These are phyloP conservation scores for Actias luna DNA, from an alignment of 2,888 invertebrate species.

Conservation along the genomic window DNA sequence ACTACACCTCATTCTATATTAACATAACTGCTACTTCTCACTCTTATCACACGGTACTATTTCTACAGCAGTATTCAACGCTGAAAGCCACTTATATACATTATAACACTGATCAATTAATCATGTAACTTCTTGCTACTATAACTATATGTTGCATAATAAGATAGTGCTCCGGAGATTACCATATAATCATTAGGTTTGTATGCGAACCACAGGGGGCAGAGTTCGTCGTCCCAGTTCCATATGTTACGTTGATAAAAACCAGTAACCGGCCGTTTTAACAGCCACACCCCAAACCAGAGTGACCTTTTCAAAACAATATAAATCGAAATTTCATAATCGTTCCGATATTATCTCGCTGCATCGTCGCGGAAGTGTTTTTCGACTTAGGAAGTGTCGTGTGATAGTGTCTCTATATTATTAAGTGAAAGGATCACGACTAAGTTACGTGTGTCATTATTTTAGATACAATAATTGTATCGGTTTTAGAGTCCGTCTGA, in stretches of 20 bases:
- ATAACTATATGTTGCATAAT: background rate
- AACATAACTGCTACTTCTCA: too few relatives aligned
- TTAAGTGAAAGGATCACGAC: conserved; percentile 11
- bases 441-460: background rate
- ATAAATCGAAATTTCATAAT: conserved; percentile 17
- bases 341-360: conserved; percentile 3
- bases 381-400: background rate
- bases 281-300: background rate
- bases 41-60: too few relatives aligned
- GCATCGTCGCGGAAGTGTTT: conserved; percentile 11
- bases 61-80: too few relatives aligned
- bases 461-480: background rate
- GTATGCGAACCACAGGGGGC: background rate
- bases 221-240: background rate
- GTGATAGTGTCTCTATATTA: background rate
- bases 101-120: background rate
- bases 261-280: background rate
- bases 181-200: background rate
- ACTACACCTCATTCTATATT: too few relatives aligned
- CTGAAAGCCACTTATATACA: background rate
- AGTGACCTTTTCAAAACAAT: background rate
- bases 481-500: background rate
- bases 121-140: background rate
- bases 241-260: background rate
- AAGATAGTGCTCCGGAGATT: background rate